Percentiles rank a stretch among this genome's conserved stretches.
These are phyloP conservation scores for Monochamus saltuarius DNA, from an alignment of 1,140 invertebrate species.

Conservation along the genomic window DNA sequence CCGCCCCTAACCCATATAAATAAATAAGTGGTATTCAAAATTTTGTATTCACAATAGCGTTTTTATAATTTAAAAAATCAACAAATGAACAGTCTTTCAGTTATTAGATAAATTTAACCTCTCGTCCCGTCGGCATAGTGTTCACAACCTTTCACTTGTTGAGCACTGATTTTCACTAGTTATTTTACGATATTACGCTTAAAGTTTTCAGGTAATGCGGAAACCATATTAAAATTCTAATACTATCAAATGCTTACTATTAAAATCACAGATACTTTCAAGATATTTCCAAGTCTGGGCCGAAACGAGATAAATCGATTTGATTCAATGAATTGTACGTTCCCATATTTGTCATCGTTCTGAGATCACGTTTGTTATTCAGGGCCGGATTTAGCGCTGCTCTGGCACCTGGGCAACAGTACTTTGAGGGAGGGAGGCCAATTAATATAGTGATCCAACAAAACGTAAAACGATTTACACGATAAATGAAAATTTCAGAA, in stretches of 20 bases:
- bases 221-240: conserved; percentile 13
- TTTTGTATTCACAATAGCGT: conserved; percentile 2
- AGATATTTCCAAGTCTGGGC: conserved; percentile 13
- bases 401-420: no score
- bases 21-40: conserved; percentile 13
- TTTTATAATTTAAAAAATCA: conserved; percentile 3
- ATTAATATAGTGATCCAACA: no score
- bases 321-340: background rate
- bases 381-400: no score
- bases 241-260: conserved; percentile 20
- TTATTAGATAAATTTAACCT: conserved; percentile 12
- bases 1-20: conserved; percentile 3
- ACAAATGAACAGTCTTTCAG: conserved; percentile 19
- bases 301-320: background rate
- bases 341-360: no score
- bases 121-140: background rate
- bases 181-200: conserved; percentile 16
- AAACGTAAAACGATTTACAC: no score
- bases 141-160: conserved; percentile 16
- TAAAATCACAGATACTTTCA: conserved; percentile 21
- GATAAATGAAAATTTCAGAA: no score
- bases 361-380: no score
- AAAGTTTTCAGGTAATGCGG: conserved; percentile 11
- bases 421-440: no score
- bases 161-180: conserved; percentile 5